Percentiles rank a stretch among this genome's conserved stretches.
Evolutionary conservation across 2,888 invertebrate species (phyloP).

Genomic region (Linnaemya vulpina): DNA sequence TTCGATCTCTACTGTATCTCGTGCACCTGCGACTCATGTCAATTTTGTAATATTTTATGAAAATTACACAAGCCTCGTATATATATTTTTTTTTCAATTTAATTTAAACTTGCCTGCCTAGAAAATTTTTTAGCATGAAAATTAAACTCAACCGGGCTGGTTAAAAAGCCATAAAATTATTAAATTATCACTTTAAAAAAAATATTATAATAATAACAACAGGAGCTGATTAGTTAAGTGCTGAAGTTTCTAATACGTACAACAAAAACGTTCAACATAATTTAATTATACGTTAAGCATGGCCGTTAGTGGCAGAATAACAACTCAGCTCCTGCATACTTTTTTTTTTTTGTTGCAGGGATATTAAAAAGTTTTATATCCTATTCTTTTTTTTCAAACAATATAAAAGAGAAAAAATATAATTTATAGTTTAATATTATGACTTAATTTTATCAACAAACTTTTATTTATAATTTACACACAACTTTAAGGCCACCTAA

Average conservation of each 20-base stretch:
- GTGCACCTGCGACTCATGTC: constrained; percentile 12
- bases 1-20: not conserved
- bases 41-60: constrained; percentile 26
- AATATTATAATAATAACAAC: constrained; percentile 11
- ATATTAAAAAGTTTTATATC: too few species aligned
- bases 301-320: constrained; percentile 18
- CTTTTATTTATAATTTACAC: not conserved
- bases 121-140: not conserved
- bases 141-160: constrained; percentile 31
- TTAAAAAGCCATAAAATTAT: constrained; percentile 62
- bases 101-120: too few species aligned
- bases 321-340: not conserved
- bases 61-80: constrained; percentile 17
- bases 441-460: not conserved
- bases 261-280: constrained; percentile 13
- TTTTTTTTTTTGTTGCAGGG: too few species aligned
- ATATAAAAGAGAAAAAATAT: too few species aligned
- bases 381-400: too few species aligned
- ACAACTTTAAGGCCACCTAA: not conserved
- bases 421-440: not conserved
- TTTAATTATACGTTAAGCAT: constrained; percentile 14
- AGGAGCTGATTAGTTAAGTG: constrained; percentile 36
- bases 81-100: constrained; percentile 14
- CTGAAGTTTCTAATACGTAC: not conserved
- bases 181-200: constrained; percentile 19